phyloP scores from a whole-genome alignment of 2,888 invertebrate species.

The Ophion costatus region DNA sequence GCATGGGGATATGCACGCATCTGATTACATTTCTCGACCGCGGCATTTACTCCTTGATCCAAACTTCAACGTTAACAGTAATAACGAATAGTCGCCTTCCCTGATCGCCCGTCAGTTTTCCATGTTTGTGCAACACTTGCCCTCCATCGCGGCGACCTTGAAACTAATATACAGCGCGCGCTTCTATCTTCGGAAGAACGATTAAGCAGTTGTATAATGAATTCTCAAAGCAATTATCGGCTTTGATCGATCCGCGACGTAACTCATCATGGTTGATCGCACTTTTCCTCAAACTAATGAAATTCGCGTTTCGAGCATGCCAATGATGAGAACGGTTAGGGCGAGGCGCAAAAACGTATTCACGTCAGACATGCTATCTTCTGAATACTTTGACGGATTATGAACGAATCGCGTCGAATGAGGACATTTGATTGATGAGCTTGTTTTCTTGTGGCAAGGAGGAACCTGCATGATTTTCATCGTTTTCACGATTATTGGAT shows the following conservation, averaged over 20 bases:
- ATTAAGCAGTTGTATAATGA: constrained; percentile 11
- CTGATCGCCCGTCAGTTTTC: neutral
- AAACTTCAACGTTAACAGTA: neutral
- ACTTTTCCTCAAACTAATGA: constrained; percentile 2
- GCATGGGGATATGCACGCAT: neutral
- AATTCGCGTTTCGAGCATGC: neutral
- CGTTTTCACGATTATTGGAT: neutral
- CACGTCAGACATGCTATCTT: neutral
- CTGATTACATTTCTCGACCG: neutral
- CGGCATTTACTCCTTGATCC: neutral
- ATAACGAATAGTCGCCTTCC: neutral
- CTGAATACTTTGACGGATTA: neutral
- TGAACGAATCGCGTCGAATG: neutral
- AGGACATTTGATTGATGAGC: neutral
- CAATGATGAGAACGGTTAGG: neutral
- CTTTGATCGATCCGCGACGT: neutral
- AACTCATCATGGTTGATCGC: neutral
- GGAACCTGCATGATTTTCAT: neutral
- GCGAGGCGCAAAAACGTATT: neutral
- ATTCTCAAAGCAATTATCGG: constrained; percentile 22
- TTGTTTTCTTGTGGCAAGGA: neutral
- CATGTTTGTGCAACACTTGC: neutral
- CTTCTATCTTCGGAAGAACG: neutral
- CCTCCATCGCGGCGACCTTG: neutral
- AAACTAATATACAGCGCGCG: neutral